Evolutionary conservation across 2,113 vertebrate species (phyloP).

Genomic region (Lampris incognitus): DNA sequence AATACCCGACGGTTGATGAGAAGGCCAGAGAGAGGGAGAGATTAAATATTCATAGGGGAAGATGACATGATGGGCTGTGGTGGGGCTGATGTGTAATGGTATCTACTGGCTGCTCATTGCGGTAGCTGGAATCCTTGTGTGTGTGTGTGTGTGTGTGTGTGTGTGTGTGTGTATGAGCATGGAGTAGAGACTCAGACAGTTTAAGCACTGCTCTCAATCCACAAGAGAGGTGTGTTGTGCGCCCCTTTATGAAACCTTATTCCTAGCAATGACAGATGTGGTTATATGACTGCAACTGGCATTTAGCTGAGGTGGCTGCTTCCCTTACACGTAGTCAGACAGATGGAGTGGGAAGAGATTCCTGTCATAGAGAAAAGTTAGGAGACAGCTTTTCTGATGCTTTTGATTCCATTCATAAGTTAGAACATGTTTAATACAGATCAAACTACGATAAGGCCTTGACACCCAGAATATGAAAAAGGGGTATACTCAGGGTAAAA

Average conservation of each 20-base stretch:
- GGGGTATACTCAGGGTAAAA: neutral
- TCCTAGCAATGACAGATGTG: conserved; percentile 46
- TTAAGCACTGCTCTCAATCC: conserved; percentile 58
- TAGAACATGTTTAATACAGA: neutral
- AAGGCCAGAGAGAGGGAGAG: conserved; percentile 39
- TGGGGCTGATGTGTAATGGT: conserved; percentile 54
- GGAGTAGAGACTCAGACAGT: conserved; percentile 52
- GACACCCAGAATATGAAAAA: neutral
- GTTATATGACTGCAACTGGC: conserved; percentile 35
- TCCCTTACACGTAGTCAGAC: conserved; percentile 44
- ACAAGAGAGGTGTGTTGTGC: conserved; percentile 64
- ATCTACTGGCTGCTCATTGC: conserved; percentile 62
- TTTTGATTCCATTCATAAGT: neutral
- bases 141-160: conserved; percentile 12
- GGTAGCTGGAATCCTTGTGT: conserved; percentile 18
- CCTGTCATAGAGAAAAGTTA: too few relatives aligned
- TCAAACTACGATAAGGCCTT: neutral
- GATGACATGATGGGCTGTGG: conserved; percentile 54
- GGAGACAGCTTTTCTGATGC: neutral
- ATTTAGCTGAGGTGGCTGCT: conserved; percentile 36
- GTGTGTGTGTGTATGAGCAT: conserved; percentile 9
- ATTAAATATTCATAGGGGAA: conserved; percentile 76
- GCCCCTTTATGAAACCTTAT: conserved; percentile 64
- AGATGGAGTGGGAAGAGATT: conserved; percentile 6
- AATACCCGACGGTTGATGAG: conserved; percentile 64